Percentiles rank a stretch among this genome's conserved stretches.
These are phyloP conservation scores for Urechis unicinctus DNA, from an alignment of 2,888 invertebrate genomes.

Conservation along the genomic window DNA sequence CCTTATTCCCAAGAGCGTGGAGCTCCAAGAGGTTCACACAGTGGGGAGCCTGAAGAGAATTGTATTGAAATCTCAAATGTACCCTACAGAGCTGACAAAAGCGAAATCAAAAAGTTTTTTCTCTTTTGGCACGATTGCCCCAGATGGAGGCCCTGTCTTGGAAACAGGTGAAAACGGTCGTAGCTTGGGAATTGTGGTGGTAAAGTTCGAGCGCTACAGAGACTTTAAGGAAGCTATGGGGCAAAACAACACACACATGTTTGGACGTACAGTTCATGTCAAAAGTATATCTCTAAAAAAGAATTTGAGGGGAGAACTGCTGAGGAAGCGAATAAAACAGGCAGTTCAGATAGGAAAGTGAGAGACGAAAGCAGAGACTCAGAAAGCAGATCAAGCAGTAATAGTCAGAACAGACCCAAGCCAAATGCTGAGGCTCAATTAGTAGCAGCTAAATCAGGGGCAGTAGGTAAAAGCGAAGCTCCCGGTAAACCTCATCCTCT, in stretches of 20 bases:
- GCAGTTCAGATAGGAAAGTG: background rate
- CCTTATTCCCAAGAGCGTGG: constrained; percentile 12
- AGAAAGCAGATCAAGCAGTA: background rate
- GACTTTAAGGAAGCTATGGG: constrained; percentile 65
- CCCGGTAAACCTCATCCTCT: too few species aligned
- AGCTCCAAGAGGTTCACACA: background rate
- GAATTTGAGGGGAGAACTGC: constrained; percentile 6
- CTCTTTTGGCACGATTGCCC: constrained; percentile 86
- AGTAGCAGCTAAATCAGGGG: background rate
- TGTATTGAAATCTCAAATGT: constrained; percentile 16
- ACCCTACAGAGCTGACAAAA: constrained; percentile 18
- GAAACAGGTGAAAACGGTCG: constrained; percentile 27
- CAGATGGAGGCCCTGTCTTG: constrained; percentile 78
- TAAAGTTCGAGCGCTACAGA: constrained; percentile 67
- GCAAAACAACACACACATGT: constrained; percentile 50
- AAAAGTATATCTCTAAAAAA: too few species aligned
- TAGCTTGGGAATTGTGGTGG: constrained; percentile 63
- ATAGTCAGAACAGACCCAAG: background rate
- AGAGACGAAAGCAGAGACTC: background rate
- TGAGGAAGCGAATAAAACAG: background rate
- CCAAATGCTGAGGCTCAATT: background rate
- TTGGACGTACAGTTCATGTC: constrained; percentile 4
- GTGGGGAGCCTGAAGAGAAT: constrained; percentile 3
- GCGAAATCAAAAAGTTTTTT: constrained; percentile 91
- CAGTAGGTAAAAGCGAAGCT: too few species aligned